Conservation (phyloP, 92 coral and sea anemone genomes). For the Porites rus region DNA sequence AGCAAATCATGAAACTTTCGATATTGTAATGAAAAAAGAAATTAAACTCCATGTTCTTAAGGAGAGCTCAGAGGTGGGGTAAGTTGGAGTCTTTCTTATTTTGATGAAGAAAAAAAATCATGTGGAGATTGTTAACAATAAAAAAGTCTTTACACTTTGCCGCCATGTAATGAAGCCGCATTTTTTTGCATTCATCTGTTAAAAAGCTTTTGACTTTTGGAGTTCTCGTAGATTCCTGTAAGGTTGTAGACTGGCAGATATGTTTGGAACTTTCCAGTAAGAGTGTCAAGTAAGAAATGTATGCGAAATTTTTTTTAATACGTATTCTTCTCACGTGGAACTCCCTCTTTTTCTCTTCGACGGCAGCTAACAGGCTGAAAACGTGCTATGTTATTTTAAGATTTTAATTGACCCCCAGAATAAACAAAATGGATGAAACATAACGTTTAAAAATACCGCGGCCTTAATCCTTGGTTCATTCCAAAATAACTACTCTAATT, state of each 20-base stretch:
- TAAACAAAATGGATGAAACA: conserved; percentile 14
- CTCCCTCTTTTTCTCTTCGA: neutral
- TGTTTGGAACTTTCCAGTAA: conserved; percentile 14
- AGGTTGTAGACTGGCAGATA: neutral
- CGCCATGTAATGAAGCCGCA: conserved; percentile 47
- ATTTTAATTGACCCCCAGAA: conserved; percentile 17
- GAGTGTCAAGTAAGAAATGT: neutral
- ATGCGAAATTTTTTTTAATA: neutral
- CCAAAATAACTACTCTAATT: conserved; percentile 26
- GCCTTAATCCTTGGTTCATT: conserved; percentile 30
- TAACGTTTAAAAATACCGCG: conserved; percentile 32
- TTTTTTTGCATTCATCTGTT: conserved; percentile 30
- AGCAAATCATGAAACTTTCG: neutral
- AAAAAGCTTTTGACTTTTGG: conserved; percentile 12
- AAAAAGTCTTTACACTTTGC: conserved; percentile 39
- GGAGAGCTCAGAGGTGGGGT: neutral
- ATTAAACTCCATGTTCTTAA: neutral
- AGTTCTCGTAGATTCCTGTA: neutral
- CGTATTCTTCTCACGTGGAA: neutral
- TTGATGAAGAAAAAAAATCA: conserved; percentile 18
- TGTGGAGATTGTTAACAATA: conserved; percentile 34
- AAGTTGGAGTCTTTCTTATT: neutral
- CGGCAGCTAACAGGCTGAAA: neutral
- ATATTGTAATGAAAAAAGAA: conserved; percentile 19
- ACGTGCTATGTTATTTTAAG: conserved; percentile 8